Evolutionary conservation across 1,140 invertebrate species (phyloP).

Genomic region (Ceratina australensis): DNA sequence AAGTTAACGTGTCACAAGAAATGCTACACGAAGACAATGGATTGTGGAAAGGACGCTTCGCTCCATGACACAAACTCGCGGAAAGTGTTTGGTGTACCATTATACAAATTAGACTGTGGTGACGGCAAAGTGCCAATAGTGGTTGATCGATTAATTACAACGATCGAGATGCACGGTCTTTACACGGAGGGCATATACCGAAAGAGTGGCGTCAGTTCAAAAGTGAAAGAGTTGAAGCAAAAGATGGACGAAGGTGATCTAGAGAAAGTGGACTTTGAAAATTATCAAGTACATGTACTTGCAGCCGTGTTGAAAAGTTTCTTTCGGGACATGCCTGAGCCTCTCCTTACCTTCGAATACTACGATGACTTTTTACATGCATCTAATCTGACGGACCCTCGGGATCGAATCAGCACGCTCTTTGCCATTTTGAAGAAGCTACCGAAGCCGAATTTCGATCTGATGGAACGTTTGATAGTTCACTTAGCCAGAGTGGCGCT

Average conservation of each 20-base stretch:
- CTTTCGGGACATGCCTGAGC: conserved; percentile 95
- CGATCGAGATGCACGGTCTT: conserved; percentile 94
- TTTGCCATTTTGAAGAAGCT: conserved; percentile 94
- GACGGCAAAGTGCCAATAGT: conserved; percentile 91
- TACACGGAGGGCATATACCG: conserved; percentile 96
- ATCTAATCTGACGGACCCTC: conserved; percentile 88
- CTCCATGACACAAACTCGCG: conserved; percentile 79
- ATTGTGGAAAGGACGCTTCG: conserved; percentile 82
- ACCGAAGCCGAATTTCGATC: conserved; percentile 92
- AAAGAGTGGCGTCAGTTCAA: conserved; percentile 92
- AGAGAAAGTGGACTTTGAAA: conserved; percentile 84
- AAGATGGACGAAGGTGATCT: conserved; percentile 87
- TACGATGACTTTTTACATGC: conserved; percentile 96
- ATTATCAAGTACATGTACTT: conserved; percentile 92
- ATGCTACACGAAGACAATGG: conserved; percentile 88
- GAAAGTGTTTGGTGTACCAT: conserved; percentile 88
- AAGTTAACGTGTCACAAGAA: conserved; percentile 97
- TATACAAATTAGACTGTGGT: conserved; percentile 86
- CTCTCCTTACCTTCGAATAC: conserved; percentile 94
- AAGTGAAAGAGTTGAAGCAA: conserved; percentile 87
- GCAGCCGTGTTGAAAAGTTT: conserved; percentile 95
- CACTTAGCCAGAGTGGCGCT: conserved; percentile 94
- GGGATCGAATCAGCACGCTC: conserved; percentile 90
- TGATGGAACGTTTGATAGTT: conserved; percentile 95
- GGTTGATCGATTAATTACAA: conserved; percentile 91